Conservation (phyloP, 2,888 invertebrate genomes). For the Campoplex nolae region DNA sequence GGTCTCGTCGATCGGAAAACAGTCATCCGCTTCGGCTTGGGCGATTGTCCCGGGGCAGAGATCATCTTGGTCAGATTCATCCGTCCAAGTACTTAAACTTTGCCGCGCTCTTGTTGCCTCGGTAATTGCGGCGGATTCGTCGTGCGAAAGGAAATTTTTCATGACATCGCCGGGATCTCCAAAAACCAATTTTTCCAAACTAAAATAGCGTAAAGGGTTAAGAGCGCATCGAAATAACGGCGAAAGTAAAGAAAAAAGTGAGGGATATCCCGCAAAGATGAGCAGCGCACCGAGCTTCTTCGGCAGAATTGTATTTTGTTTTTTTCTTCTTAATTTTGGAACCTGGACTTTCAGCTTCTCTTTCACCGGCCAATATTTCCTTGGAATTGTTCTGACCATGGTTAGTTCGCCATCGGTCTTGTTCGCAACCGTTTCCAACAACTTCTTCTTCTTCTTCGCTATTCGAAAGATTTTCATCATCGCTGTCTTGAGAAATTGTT, state of each 20-base stretch:
- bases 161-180: constrained; percentile 88
- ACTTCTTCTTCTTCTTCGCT: constrained; percentile 28
- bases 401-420: constrained; percentile 19
- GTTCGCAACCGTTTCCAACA: too few species aligned
- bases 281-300: constrained; percentile 77
- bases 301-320: constrained; percentile 76
- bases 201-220: constrained; percentile 78
- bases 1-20: constrained; percentile 43
- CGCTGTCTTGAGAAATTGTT: too few species aligned
- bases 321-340: constrained; percentile 66
- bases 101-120: constrained; percentile 26
- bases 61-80: constrained; percentile 53
- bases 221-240: neutral
- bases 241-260: neutral
- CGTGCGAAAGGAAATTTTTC: constrained; percentile 85
- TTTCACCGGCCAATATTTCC: neutral
- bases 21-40: constrained; percentile 30
- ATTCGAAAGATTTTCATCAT: neutral
- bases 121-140: constrained; percentile 59
- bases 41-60: constrained; percentile 8
- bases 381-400: neutral
- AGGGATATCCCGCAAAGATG: neutral
- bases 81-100: neutral
- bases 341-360: constrained; percentile 10
- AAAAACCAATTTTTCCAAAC: constrained; percentile 88